phyloP scores from a whole-genome alignment of 1,140 invertebrate species.

The Sarcophaga bullata region DNA sequence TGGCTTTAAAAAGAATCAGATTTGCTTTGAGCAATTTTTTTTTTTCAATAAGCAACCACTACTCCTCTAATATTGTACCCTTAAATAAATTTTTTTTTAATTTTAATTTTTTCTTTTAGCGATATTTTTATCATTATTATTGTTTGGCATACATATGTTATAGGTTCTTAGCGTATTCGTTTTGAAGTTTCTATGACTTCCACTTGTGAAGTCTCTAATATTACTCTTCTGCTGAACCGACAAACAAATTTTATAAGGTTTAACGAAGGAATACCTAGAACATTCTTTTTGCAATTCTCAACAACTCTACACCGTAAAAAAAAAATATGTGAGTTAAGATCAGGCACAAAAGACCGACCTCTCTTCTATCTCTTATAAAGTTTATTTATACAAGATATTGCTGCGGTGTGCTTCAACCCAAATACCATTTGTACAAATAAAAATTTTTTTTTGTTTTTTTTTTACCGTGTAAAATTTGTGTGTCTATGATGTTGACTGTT shows the following conservation, averaged over 20 bases:
- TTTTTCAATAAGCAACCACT: no score
- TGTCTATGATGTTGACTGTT: background rate
- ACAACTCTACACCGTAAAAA: no score
- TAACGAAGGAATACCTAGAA: background rate
- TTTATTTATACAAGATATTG: no score
- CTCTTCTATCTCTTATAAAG: no score
- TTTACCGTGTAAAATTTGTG: background rate
- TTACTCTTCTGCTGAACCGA: background rate
- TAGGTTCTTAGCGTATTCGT: background rate
- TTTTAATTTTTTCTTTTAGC: no score
- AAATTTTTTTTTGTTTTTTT: background rate
- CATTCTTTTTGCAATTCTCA: no score
- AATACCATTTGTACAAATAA: background rate
- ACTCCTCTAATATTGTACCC: no score
- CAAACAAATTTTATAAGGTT: conserved; percentile 9
- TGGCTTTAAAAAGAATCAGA: no score
- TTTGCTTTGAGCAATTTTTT: no score
- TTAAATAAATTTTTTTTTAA: no score
- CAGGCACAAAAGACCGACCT: no score
- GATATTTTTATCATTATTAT: background rate
- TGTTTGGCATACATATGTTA: background rate
- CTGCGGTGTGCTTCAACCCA: background rate
- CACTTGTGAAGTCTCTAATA: background rate
- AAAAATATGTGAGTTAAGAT: no score
- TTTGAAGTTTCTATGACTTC: conserved; percentile 12